phyloP scores from a whole-genome alignment of 2,888 invertebrate genomes.

The Baccha elongata region DNA sequence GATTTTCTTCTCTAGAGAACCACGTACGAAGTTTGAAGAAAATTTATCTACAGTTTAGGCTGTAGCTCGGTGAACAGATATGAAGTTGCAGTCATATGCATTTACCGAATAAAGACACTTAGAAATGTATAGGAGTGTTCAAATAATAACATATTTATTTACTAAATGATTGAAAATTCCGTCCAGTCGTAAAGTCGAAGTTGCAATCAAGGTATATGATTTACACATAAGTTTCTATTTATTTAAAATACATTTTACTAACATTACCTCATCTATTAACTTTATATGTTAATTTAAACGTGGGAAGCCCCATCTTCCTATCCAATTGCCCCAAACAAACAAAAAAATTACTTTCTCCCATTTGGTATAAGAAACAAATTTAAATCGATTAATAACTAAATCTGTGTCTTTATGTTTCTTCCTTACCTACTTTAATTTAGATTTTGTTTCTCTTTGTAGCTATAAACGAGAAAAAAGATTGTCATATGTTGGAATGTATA shows the following conservation, averaged over 20 bases:
- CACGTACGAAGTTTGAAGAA: too few relatives aligned
- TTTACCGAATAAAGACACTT: too few relatives aligned
- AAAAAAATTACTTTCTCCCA: constrained; percentile 18
- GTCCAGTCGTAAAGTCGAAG: too few relatives aligned
- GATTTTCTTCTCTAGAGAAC: too few relatives aligned
- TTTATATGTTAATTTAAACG: constrained; percentile 14
- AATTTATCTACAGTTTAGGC: too few relatives aligned
- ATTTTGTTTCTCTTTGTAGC: not conserved
- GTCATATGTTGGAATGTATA: constrained; percentile 10
- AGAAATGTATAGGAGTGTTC: too few relatives aligned
- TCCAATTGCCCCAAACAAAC: constrained; percentile 1
- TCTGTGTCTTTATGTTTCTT: not conserved
- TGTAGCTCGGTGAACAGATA: too few relatives aligned
- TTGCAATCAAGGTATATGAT: too few relatives aligned
- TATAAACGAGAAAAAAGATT: constrained; percentile 5
- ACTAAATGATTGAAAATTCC: too few relatives aligned
- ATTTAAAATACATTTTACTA: constrained; percentile 2
- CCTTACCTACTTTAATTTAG: not conserved
- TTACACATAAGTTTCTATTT: not conserved
- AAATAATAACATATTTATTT: too few relatives aligned
- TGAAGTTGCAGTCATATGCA: too few relatives aligned
- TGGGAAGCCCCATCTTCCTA: constrained; percentile 19
- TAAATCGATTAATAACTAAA: constrained; percentile 16
- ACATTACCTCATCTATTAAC: constrained; percentile 6
- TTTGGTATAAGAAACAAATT: not conserved